A percentile compares a stretch with the other conserved stretches of the same genome.
phyloP scores from a whole-genome alignment of 1,140 invertebrate species.

The Saccostrea echinata region DNA sequence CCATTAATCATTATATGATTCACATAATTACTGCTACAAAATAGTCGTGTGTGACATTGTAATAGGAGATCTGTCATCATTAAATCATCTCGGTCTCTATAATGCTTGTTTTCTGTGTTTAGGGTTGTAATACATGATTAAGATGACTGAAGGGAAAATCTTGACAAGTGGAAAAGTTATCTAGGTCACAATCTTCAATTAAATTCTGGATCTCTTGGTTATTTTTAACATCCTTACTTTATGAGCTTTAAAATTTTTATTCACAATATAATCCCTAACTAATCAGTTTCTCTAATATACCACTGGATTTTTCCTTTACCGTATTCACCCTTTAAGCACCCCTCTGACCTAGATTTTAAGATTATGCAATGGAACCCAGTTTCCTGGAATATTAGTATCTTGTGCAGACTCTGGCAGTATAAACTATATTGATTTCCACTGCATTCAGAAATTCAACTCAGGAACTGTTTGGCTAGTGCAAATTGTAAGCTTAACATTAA shows the following conservation, averaged over 20 bases:
- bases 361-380: not conserved
- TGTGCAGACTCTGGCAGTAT: not conserved
- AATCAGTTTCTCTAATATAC: no score
- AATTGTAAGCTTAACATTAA: not conserved
- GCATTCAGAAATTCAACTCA: not conserved
- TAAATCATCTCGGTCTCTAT: not conserved
- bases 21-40: not conserved
- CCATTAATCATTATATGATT: constrained; percentile 9
- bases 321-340: not conserved
- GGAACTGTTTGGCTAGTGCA: not conserved
- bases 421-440: not conserved
- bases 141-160: not conserved
- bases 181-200: no score
- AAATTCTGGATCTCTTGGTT: no score
- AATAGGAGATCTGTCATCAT: not conserved
- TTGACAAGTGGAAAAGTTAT: no score
- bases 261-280: no score
- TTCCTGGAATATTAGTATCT: not conserved
- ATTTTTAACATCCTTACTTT: no score
- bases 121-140: not conserved
- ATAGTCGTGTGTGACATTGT: not conserved
- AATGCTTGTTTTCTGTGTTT: not conserved
- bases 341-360: not conserved
- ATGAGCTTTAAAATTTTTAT: no score
- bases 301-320: not conserved